Conservation (phyloP, 2,888 invertebrate species). For the Cryptocephalus primarius region DNA sequence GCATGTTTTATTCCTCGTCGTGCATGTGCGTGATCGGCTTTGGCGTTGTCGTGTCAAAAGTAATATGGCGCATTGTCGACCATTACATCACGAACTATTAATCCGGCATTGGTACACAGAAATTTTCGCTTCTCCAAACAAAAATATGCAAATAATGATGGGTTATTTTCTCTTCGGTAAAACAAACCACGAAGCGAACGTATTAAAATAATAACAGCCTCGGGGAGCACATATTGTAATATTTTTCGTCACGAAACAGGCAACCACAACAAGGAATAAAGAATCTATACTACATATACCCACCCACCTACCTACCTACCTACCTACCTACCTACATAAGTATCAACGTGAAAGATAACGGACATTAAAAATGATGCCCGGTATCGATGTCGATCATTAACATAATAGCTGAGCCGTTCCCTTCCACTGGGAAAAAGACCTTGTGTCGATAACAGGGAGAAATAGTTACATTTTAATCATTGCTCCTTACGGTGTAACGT, state of each 20-base stretch:
- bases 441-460: conserved; percentile 20
- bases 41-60: conserved; percentile 28
- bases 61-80: conserved; percentile 26
- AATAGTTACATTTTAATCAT: conserved; percentile 19
- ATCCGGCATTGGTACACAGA: conserved; percentile 7
- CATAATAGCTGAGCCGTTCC: conserved; percentile 21
- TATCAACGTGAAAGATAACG: conserved; percentile 21
- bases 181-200: conserved; percentile 8
- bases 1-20: too few relatives aligned
- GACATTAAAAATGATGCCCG: conserved; percentile 19
- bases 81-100: conserved; percentile 13
- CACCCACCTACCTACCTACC: neutral
- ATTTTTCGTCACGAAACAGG: conserved; percentile 18
- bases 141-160: conserved; percentile 21
- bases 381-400: conserved; percentile 27
- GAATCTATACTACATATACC: neutral
- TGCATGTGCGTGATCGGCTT: too few relatives aligned
- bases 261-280: conserved; percentile 4
- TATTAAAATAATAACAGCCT: conserved; percentile 22
- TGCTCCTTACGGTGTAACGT: neutral
- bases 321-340: conserved; percentile 5
- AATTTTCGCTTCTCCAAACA: conserved; percentile 14
- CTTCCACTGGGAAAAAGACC: conserved; percentile 20
- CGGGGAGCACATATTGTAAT: conserved; percentile 19
- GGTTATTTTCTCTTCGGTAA: conserved; percentile 2